Evolutionary conservation across 2,888 invertebrate species (phyloP).

Genomic region (Coenonympha glycerion): DNA sequence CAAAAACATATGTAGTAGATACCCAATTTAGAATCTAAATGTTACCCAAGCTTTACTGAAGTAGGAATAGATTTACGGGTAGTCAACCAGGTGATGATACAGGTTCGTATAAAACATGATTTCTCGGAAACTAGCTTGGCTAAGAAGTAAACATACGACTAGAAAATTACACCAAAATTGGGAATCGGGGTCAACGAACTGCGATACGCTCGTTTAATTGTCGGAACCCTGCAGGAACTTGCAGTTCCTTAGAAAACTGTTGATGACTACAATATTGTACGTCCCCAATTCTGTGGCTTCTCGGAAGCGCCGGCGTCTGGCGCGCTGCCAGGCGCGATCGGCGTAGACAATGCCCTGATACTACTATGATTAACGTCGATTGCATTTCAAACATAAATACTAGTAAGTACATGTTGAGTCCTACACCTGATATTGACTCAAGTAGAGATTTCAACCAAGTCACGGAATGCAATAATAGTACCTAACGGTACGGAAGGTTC

Average conservation of each 20-base stretch:
- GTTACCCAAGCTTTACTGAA: no score
- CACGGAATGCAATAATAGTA: no score
- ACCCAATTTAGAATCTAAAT: no score
- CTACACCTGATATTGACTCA: no score
- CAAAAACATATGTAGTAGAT: no score
- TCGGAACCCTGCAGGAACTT: conserved; percentile 23
- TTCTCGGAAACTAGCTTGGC: not conserved
- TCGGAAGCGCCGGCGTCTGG: conserved; percentile 22
- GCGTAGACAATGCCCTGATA: conserved; percentile 20
- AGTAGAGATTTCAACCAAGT: no score
- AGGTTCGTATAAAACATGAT: not conserved
- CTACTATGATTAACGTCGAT: conserved; percentile 21
- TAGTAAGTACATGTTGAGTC: not conserved
- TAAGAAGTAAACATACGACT: not conserved
- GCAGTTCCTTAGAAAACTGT: conserved; percentile 34
- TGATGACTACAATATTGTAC: conserved; percentile 27
- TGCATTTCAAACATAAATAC: conserved; percentile 14
- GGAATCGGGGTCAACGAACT: conserved; percentile 25
- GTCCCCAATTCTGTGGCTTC: conserved; percentile 26
- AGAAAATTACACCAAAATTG: conserved; percentile 10
- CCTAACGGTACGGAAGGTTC: no score
- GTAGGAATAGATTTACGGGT: no score
- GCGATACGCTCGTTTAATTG: conserved; percentile 21
- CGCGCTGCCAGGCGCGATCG: conserved; percentile 20
- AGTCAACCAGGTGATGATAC: no score